Base-by-base conservation (phyloP, 92 coral and sea anemone genomes). In the Parazoanthus darwini region DNA sequence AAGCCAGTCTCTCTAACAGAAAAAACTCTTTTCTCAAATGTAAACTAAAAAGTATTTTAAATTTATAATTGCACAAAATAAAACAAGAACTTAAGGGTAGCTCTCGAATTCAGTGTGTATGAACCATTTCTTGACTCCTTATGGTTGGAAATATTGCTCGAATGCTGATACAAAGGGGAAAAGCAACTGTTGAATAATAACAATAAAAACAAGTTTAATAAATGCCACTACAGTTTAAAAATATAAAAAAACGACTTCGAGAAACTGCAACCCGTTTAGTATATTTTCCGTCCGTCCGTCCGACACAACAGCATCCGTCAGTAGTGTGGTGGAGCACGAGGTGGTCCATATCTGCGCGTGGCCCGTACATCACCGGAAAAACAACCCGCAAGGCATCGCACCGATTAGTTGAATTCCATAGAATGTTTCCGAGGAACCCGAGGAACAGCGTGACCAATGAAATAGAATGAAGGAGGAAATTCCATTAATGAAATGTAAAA, bases 331-430 rank as follows among this genome's bases (percentile, higher is more conserved):
- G 78, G 66, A 26, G 77, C 39, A 46, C 87, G 87, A 71, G 87
- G 87, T 6, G 87, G 87, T 84, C 87, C 87, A 84, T 84, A 84
- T 70, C 87, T 84, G 87, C 87, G 66, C 36, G 85, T 68, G 79
- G 78, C 87, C 59, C 87, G 79, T 50, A 25, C 87, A 84, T 44
- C 87, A 84, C 78, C 87, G 22, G 78, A 72, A 84, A 84, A 84
- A 84, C 75, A 84, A n/a, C 86, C 79, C 79, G 87, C 87, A 84
- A 84, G 87, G 86, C 33, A 83, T 76, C 86, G 86, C 86, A 82
- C 77, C 77, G 56, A 39, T 42, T 71, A 68, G 86, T 33, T 67
- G 56, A 26, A 51, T 80, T 43, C 70, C 70, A 63, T 20, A 63
- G 80, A 74, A 74, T 74, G 79, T 74, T 74, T 74, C 87, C 79